A percentile compares a stretch with the other conserved stretches of the same genome.
Conservation (phyloP, 2,797 vertebrate species). For the Myripristis murdjan region DNA sequence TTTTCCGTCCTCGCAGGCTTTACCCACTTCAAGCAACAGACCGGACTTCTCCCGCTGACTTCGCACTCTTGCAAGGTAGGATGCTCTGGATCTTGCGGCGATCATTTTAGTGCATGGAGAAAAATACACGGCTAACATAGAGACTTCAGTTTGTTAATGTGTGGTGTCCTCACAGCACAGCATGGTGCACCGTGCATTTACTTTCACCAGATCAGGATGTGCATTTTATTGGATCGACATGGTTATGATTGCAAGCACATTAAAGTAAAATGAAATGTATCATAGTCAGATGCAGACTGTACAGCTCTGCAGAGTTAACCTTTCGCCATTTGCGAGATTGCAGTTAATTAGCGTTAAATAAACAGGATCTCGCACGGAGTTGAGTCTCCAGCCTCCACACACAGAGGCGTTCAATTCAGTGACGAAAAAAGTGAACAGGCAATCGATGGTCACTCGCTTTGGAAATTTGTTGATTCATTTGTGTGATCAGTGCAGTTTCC, state of each 20-base stretch:
- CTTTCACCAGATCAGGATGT: slow-evolving; percentile 20
- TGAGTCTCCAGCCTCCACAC: neutral
- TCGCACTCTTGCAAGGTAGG: slow-evolving; percentile 74
- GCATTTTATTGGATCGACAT: slow-evolving; percentile 5
- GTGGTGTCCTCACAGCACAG: slow-evolving; percentile 22
- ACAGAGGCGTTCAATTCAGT: slow-evolving; percentile 7
- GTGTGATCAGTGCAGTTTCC: neutral
- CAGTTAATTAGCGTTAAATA: slow-evolving; percentile 11
- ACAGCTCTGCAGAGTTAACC: neutral
- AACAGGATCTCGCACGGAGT: slow-evolving; percentile 29
- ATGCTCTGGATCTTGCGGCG: slow-evolving; percentile 9
- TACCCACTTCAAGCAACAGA: slow-evolving; percentile 56
- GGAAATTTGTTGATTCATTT: neutral
- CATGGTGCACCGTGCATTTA: slow-evolving; percentile 42
- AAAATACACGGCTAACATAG: neutral
- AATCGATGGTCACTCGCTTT: neutral
- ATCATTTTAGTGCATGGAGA: neutral
- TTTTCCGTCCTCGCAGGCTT: slow-evolving; percentile 42
- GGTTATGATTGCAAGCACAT: slow-evolving; percentile 9
- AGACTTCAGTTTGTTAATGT: neutral
- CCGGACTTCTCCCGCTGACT: slow-evolving; percentile 72
- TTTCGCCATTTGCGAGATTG: neutral
- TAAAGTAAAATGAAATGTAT: neutral
- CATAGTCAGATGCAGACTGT: neutral
- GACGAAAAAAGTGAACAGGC: slow-evolving; percentile 45